Conservation (phyloP, 2,888 invertebrate genomes). For the Lepas anatifera region DNA sequence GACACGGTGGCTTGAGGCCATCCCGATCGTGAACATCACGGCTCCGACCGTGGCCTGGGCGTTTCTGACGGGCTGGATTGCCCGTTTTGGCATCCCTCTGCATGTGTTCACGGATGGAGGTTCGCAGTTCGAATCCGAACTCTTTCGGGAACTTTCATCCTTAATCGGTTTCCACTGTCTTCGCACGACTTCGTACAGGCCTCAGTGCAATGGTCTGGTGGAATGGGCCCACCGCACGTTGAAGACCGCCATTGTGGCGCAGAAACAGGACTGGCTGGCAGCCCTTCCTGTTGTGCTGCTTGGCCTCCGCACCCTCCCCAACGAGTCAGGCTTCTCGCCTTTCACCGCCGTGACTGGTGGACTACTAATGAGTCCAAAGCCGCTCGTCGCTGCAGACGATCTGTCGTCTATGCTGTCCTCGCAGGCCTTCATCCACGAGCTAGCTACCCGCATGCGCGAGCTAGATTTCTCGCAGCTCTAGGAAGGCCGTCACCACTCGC, state of each 20-base stretch:
- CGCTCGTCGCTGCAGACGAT: no score
- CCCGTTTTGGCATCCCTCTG: not conserved
- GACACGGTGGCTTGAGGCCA: not conserved
- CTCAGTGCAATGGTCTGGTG: slow-evolving; percentile 33
- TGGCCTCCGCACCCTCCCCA: slow-evolving; percentile 29
- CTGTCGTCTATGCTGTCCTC: no score
- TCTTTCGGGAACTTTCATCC: slow-evolving; percentile 26
- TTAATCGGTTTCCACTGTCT: slow-evolving; percentile 17
- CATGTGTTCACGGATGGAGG: slow-evolving; percentile 30
- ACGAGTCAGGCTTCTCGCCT: slow-evolving; percentile 26
- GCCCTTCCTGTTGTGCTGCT: slow-evolving; percentile 31
- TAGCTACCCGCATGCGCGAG: no score
- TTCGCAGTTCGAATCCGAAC: slow-evolving; percentile 27
- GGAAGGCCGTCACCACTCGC: no score
- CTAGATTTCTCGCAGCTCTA: no score
- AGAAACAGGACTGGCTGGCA: slow-evolving; percentile 27
- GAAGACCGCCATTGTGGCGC: slow-evolving; percentile 32
- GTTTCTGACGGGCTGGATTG: not conserved
- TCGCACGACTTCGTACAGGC: not conserved
- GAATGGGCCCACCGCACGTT: slow-evolving; percentile 35
- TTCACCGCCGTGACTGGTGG: slow-evolving; percentile 26
- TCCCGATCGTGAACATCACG: not conserved
- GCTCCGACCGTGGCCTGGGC: not conserved
- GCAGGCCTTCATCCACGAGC: no score
- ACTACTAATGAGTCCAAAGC: slow-evolving; percentile 22